phyloP scores from a whole-genome alignment of 2,797 vertebrate species.

The Anas bahamensis region DNA sequence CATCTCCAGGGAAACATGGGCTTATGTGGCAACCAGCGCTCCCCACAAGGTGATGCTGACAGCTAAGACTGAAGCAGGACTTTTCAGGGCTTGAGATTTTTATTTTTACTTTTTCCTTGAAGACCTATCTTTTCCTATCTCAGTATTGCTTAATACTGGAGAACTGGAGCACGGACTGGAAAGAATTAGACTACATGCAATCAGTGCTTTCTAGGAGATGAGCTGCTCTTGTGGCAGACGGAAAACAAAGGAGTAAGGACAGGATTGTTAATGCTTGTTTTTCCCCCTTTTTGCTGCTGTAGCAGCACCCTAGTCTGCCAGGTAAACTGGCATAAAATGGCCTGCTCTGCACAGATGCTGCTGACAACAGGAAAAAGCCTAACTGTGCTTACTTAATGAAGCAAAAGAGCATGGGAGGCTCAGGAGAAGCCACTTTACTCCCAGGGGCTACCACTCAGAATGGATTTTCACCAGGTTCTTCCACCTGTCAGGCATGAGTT shows the following conservation, averaged over 20 bases:
- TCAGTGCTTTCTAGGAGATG: background rate
- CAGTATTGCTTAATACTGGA: background rate
- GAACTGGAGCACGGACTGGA: background rate
- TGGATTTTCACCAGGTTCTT: background rate
- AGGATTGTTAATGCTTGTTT: background rate
- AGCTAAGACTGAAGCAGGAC: background rate
- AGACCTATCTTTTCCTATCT: background rate
- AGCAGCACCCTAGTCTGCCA: background rate
- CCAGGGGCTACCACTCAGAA: background rate
- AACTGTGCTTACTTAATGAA: background rate
- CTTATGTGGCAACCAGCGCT: background rate
- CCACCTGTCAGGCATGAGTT: background rate
- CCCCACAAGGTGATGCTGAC: background rate
- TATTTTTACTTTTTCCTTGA: background rate
- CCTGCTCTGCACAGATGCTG: background rate
- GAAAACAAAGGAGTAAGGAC: background rate
- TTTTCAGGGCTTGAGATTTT: background rate
- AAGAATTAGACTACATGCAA: background rate
- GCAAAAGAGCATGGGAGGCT: background rate
- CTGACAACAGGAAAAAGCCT: background rate
- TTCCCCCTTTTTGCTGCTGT: background rate
- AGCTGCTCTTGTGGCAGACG: background rate
- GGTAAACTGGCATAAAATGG: background rate
- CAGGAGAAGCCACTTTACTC: background rate
- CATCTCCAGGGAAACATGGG: background rate